Evolutionary conservation across 2,113 vertebrate species (phyloP).

Genomic region (Zosterops hypoxanthus): DNA sequence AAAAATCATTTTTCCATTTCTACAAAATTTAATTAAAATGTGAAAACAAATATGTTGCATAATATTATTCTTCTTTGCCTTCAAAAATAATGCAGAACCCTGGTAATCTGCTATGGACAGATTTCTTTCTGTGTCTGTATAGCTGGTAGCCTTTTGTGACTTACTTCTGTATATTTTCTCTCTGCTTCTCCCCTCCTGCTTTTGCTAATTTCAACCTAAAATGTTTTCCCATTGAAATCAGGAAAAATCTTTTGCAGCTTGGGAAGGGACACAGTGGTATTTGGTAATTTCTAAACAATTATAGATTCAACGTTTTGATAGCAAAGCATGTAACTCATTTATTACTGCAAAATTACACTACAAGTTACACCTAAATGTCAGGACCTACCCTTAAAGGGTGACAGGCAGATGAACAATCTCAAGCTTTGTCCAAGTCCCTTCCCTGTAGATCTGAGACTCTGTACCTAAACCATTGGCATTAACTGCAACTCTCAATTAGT

Average conservation of each 20-base stretch:
- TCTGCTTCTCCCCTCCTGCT: not conserved
- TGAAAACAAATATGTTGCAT: constrained; percentile 70
- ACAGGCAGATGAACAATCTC: not conserved
- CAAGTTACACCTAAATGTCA: not conserved
- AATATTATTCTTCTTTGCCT: constrained; percentile 27
- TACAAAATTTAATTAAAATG: constrained; percentile 68
- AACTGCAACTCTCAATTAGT: not conserved
- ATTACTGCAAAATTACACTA: not conserved
- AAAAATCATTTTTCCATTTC: constrained; percentile 76
- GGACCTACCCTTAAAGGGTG: not conserved
- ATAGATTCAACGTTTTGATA: not conserved
- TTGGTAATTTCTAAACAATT: not conserved
- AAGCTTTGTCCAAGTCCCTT: not conserved
- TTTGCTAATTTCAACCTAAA: not conserved
- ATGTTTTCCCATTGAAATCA: not conserved
- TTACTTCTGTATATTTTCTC: not conserved
- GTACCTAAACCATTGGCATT: not conserved
- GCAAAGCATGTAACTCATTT: not conserved
- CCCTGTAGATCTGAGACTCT: not conserved
- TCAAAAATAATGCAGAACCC: not conserved
- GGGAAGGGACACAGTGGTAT: not conserved
- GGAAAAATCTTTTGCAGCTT: not conserved
- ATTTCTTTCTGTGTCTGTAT: not conserved
- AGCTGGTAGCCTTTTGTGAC: not conserved
- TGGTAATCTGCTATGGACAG: not conserved